phyloP scores from a whole-genome alignment of 2,888 invertebrate species.

The Pseudeuparius sepicola region DNA sequence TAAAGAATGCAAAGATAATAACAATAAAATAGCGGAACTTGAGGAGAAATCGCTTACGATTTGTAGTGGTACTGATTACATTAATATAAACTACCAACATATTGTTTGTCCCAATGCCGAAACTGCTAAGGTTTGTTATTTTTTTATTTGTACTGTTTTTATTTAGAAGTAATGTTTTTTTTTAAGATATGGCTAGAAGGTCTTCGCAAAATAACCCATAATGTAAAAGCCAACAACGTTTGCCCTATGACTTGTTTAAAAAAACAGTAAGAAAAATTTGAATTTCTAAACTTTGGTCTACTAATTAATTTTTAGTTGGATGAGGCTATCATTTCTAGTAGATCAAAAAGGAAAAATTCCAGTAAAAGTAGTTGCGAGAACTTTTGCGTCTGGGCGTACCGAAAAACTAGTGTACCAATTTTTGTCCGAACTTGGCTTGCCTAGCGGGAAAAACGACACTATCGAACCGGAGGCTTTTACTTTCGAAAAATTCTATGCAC shows the following conservation, averaged over 20 bases:
- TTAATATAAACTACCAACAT: conserved; percentile 97
- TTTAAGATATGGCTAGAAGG: conserved; percentile 92
- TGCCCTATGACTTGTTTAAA: conserved; percentile 97
- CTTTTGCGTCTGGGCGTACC: conserved; percentile 99
- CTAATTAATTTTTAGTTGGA: conserved; percentile 71
- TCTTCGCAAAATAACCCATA: conserved; percentile 90
- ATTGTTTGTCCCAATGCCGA: conserved; percentile 89
- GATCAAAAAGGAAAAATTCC: conserved; percentile 94
- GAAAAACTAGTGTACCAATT: conserved; percentile 97
- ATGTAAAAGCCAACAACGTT: conserved; percentile 97
- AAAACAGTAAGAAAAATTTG: conserved; percentile 81
- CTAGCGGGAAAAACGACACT: conserved; percentile 90
- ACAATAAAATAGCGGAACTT: too few relatives aligned
- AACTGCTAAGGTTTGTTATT: conserved; percentile 72
- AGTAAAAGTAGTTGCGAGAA: conserved; percentile 90
- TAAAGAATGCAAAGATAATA: too few relatives aligned
- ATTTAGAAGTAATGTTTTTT: conserved; percentile 13
- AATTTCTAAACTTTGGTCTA: conserved; percentile 7
- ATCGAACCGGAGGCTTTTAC: conserved; percentile 93
- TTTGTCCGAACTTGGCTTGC: conserved; percentile 84
- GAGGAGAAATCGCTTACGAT: conserved; percentile 94
- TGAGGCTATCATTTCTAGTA: conserved; percentile 88
- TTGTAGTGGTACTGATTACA: conserved; percentile 97
- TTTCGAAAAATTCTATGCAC: conserved; percentile 95
- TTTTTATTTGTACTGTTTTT: conserved; percentile 9